phyloP scores from a whole-genome alignment of 2,113 vertebrate species.

The Rhombomys opimus region DNA sequence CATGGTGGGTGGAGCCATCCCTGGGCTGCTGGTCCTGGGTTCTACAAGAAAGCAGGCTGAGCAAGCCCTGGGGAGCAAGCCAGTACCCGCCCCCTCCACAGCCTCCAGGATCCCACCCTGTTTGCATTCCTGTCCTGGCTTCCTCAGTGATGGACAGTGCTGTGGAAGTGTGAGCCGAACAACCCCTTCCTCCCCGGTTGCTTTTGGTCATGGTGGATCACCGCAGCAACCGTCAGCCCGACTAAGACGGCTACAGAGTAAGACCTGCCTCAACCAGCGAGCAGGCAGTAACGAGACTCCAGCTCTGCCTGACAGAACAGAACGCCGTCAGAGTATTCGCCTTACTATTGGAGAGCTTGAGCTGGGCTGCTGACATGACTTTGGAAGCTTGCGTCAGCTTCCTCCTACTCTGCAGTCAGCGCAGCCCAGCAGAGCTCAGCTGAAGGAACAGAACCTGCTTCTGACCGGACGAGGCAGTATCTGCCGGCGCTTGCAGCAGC shows the following conservation, averaged over 20 bases:
- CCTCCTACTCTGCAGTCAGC: slow-evolving; percentile 2
- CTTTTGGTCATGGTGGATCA: background rate
- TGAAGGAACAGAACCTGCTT: background rate
- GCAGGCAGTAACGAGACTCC: too few species aligned
- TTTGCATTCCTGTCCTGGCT: background rate
- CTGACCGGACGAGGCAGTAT: too few species aligned
- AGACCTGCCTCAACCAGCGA: background rate
- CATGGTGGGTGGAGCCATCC: background rate
- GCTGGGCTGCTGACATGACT: background rate
- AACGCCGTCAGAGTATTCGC: background rate
- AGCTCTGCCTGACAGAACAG: slow-evolving; percentile 11
- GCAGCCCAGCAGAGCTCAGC: background rate
- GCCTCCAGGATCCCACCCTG: background rate
- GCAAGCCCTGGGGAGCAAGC: background rate
- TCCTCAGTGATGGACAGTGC: background rate
- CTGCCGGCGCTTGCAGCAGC: too few species aligned
- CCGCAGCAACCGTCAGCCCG: rapidly evolving
- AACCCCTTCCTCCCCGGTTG: background rate
- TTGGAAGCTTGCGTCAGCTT: slow-evolving; percentile 15
- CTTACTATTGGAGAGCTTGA: slow-evolving; percentile 36
- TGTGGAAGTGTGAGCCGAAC: background rate
- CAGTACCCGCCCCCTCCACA: background rate
- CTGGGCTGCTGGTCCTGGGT: background rate
- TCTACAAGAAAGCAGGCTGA: background rate
- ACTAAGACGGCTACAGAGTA: background rate